phyloP scores from a whole-genome alignment of 1,140 invertebrate species.

The Drosophila littoralis region DNA sequence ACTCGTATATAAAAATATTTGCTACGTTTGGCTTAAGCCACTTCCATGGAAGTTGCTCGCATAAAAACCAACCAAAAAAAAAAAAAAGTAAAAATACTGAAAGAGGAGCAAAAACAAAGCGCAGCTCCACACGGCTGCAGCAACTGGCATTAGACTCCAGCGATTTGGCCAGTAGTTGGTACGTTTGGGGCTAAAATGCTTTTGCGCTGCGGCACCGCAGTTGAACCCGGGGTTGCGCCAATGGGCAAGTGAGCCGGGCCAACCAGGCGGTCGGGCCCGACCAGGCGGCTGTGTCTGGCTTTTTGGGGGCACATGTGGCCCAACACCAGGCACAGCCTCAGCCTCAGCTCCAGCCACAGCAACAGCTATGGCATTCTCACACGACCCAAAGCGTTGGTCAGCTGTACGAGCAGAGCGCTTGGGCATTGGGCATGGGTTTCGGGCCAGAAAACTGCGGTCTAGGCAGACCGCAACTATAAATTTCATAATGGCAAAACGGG shows the following conservation, averaged over 20 bases:
- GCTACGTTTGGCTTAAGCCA: conserved; percentile 73
- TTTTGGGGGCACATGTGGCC: conserved; percentile 70
- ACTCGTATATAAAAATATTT: conserved; percentile 76
- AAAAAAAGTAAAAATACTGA: conserved; percentile 25
- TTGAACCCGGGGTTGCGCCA: conserved; percentile 73
- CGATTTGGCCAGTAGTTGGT: conserved; percentile 68
- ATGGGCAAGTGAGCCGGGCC: conserved; percentile 23
- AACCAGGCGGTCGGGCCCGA: conserved; percentile 27
- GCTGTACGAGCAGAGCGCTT: conserved; percentile 30
- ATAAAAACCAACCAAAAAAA: conserved; percentile 60
- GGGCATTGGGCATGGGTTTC: conserved; percentile 27
- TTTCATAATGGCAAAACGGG: conserved; percentile 68
- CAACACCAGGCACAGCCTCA: conserved; percentile 38
- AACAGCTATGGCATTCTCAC: conserved; percentile 67
- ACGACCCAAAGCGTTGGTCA: conserved; percentile 53
- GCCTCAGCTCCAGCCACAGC: not conserved
- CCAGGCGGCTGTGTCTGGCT: conserved; percentile 12
- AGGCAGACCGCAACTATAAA: conserved; percentile 77
- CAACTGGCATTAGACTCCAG: conserved; percentile 62
- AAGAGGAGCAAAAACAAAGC: conserved; percentile 35
- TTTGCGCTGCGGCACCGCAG: conserved; percentile 38
- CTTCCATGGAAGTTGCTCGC: conserved; percentile 82
- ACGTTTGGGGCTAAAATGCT: conserved; percentile 47
- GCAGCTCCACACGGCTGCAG: conserved; percentile 34
- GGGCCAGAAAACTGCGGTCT: conserved; percentile 46